A percentile compares a stretch with the other conserved stretches of the same genome.
These are phyloP conservation scores for Drosophila austrosaltans DNA, from an alignment of 2,888 invertebrate species.

Conservation along the genomic window DNA sequence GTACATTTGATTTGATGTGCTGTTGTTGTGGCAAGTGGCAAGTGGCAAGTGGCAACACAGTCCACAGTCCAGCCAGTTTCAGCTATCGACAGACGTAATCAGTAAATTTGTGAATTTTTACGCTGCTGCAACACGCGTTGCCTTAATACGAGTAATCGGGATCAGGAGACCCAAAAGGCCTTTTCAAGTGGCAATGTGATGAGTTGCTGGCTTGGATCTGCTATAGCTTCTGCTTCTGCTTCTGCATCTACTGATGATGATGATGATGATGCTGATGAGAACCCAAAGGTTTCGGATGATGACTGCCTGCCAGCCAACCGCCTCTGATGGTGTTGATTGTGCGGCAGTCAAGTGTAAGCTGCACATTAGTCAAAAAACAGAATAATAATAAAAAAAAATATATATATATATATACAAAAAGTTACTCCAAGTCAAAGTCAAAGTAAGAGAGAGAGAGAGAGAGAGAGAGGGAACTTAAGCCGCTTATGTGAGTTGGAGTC, in stretches of 20 bases:
- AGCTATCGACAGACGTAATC: conserved; percentile 68
- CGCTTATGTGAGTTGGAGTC: conserved; percentile 52
- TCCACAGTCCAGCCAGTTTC: not conserved
- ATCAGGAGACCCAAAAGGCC: conserved; percentile 31
- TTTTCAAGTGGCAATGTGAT: conserved; percentile 58
- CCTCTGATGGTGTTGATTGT: conserved; percentile 75
- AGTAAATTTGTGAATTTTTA: conserved; percentile 77
- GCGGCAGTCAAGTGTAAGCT: conserved; percentile 79
- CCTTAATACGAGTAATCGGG: conserved; percentile 71
- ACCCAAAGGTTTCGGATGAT: conserved; percentile 16
- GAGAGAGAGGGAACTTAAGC: conserved; percentile 56
- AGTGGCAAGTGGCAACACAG: conserved; percentile 1
- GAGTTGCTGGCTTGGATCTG: conserved; percentile 41
- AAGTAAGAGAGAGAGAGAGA: conserved; percentile 17
- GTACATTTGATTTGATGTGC: conserved; percentile 41
- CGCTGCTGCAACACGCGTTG: conserved; percentile 67
- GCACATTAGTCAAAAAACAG: conserved; percentile 75
- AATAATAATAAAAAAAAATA: conserved; percentile 23
- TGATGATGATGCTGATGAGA: conserved; percentile 55
- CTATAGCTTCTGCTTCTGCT: conserved; percentile 2
- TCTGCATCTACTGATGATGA: conserved; percentile 18
- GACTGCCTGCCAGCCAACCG: conserved; percentile 30
- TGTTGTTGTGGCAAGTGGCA: not conserved
- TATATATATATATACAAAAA: conserved; percentile 6
- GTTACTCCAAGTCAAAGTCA: conserved; percentile 48